Conservation (phyloP, 1,140 invertebrate genomes). For the Sitodiplosis mosellana region DNA sequence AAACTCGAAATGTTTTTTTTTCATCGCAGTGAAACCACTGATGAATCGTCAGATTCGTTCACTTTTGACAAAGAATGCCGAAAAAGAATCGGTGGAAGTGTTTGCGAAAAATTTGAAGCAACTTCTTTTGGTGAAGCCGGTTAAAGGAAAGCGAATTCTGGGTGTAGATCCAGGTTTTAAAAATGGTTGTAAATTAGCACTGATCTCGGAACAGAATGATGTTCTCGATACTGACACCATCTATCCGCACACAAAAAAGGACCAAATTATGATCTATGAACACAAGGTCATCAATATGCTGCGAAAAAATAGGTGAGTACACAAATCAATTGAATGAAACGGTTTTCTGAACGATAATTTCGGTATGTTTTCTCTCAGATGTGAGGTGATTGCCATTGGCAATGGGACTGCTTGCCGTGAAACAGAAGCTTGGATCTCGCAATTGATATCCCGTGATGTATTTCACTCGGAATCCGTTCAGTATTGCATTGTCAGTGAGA, state of each 20-base stretch:
- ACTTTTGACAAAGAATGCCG: conserved; percentile 54
- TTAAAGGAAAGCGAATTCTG: conserved; percentile 59
- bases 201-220: conserved; percentile 48
- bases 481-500: conserved; percentile 74
- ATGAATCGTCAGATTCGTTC: conserved; percentile 44
- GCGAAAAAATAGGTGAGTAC: conserved; percentile 12
- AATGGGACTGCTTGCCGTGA: conserved; percentile 78
- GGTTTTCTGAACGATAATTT: background rate
- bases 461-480: conserved; percentile 37
- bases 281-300: conserved; percentile 13
- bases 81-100: conserved; percentile 62
- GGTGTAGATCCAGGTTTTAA: conserved; percentile 76
- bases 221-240: conserved; percentile 49
- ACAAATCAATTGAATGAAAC: background rate
- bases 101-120: conserved; percentile 72
- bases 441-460: conserved; percentile 34
- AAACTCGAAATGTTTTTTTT: background rate
- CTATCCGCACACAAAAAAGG: conserved; percentile 34
- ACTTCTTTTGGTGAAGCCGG: conserved; percentile 55
- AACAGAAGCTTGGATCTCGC: conserved; percentile 55
- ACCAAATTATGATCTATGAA: conserved; percentile 9
- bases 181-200: conserved; percentile 70
- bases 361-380: conserved; percentile 23
- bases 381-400: conserved; percentile 61
- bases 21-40: conserved; percentile 31